Evolutionary conservation across 2,888 invertebrate genomes (phyloP).

Genomic region (Zele albiditarsus): DNA sequence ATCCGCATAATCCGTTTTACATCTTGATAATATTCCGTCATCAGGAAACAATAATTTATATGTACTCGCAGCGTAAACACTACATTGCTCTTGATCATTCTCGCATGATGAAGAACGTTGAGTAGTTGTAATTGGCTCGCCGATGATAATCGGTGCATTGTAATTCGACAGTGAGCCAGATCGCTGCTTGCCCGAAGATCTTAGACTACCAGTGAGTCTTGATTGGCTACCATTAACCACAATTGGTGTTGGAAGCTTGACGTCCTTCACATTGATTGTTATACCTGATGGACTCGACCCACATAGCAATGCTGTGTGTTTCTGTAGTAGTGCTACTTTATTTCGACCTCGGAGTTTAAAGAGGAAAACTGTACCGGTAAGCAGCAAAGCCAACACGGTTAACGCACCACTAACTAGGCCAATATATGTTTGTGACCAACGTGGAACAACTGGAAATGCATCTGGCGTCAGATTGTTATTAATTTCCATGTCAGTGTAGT

Average conservation of each 20-base stretch:
- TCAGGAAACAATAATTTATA: slow-evolving; percentile 64
- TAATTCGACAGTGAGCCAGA: slow-evolving; percentile 46
- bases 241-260: slow-evolving; percentile 76
- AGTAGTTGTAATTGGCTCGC: slow-evolving; percentile 72
- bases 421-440: slow-evolving; percentile 72
- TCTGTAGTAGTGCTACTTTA: slow-evolving; percentile 78
- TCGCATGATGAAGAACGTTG: slow-evolving; percentile 75
- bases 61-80: slow-evolving; percentile 63
- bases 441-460: slow-evolving; percentile 77
- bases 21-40: slow-evolving; percentile 49
- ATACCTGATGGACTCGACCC: slow-evolving; percentile 76
- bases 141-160: slow-evolving; percentile 67
- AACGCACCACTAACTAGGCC: slow-evolving; percentile 79
- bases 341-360: slow-evolving; percentile 80
- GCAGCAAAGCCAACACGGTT: slow-evolving; percentile 79
- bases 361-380: slow-evolving; percentile 79
- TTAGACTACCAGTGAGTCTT: slow-evolving; percentile 70
- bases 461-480: slow-evolving; percentile 73
- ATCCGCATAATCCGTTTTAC: slow-evolving; percentile 41
- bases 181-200: slow-evolving; percentile 63
- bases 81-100: slow-evolving; percentile 64
- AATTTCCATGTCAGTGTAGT: slow-evolving; percentile 61
- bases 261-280: slow-evolving; percentile 78
- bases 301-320: slow-evolving; percentile 77
- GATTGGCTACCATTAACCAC: slow-evolving; percentile 76